These are phyloP conservation scores for Macrotrachela quadricornifera DNA, from an alignment of 1,140 invertebrate species.

Conservation along the genomic window DNA sequence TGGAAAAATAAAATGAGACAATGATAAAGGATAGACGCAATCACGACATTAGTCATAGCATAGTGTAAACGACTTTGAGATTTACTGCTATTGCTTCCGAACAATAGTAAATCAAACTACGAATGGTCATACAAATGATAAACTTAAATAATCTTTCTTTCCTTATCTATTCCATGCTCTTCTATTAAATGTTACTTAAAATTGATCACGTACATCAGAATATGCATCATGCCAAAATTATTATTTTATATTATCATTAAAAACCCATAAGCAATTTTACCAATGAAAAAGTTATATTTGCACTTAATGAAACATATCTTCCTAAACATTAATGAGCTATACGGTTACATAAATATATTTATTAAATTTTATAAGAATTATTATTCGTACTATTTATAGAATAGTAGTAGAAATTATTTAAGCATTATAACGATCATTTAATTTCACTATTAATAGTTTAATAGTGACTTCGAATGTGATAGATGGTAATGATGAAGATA, in stretches of 20 bases:
- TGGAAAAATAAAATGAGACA: too few relatives aligned
- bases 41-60: too few relatives aligned
- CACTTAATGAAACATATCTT: slow-evolving; percentile 86
- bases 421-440: slow-evolving; percentile 1
- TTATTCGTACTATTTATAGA: slow-evolving; percentile 50
- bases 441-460: too few relatives aligned
- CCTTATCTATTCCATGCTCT: slow-evolving; percentile 9
- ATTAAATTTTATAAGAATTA: too few relatives aligned
- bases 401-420: not conserved
- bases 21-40: too few relatives aligned
- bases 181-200: slow-evolving; percentile 55
- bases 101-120: too few relatives aligned
- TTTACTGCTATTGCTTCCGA: too few relatives aligned
- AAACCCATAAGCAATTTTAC: slow-evolving; percentile 81
- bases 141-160: too few relatives aligned
- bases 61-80: too few relatives aligned
- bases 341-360: slow-evolving; percentile 74
- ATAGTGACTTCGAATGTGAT: too few relatives aligned
- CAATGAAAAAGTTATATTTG: slow-evolving; percentile 38
- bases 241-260: slow-evolving; percentile 72
- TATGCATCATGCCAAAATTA: slow-evolving; percentile 85
- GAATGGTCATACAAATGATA: too few relatives aligned
- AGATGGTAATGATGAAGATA: too few relatives aligned
- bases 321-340: slow-evolving; percentile 85
- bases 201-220: slow-evolving; percentile 71